These are phyloP conservation scores for Galeruca laticollis DNA, from an alignment of 2,888 invertebrate species.

Conservation along the genomic window DNA sequence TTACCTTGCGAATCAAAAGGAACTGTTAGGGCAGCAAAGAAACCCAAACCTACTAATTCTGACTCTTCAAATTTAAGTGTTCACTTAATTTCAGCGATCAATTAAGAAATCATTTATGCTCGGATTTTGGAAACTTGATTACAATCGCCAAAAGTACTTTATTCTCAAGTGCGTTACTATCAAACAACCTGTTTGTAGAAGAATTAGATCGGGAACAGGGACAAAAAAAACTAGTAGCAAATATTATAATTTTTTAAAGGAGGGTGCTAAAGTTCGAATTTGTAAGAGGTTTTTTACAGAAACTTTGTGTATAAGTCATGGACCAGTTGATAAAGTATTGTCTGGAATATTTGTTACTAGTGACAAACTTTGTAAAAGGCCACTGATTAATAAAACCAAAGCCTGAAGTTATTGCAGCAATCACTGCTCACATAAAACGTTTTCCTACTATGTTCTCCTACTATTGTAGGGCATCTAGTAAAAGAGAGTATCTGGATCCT, in stretches of 20 bases:
- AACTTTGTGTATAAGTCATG: too few species aligned
- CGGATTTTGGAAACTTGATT: background rate
- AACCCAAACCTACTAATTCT: conserved; percentile 15
- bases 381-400: too few species aligned
- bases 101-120: background rate
- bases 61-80: conserved; percentile 13
- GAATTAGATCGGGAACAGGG: conserved; percentile 2
- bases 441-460: too few species aligned
- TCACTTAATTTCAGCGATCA: background rate
- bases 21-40: conserved; percentile 1
- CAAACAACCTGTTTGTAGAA: conserved; percentile 2
- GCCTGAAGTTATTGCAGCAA: too few species aligned
- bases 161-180: background rate
- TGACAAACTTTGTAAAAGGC: too few species aligned
- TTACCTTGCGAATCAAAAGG: conserved; percentile 15
- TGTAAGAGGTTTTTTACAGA: too few species aligned
- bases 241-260: conserved; percentile 1
- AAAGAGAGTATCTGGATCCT: too few species aligned
- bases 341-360: too few species aligned
- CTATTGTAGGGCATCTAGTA: too few species aligned
- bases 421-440: too few species aligned
- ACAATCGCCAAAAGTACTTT: conserved; percentile 4
- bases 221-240: conserved; percentile 5
- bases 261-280: conserved; percentile 7
- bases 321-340: too few species aligned